These are phyloP conservation scores for Apodemia hepburni DNA, from an alignment of 2,888 invertebrate genomes.

Conservation along the genomic window DNA sequence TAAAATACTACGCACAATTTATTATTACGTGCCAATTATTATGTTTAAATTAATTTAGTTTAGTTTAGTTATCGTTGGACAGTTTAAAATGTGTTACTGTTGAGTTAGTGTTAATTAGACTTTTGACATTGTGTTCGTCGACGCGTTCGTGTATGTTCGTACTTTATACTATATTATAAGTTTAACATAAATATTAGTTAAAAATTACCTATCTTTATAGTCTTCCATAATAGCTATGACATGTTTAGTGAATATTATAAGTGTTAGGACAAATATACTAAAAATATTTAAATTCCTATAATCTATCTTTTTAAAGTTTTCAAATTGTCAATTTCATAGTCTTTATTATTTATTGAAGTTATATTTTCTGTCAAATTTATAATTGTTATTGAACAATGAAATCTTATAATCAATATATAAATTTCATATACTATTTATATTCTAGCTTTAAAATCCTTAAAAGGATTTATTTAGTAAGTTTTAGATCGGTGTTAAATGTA, in stretches of 20 bases:
- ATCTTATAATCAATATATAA: conserved; percentile 9
- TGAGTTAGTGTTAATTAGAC: conserved; percentile 31
- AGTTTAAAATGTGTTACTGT: conserved; percentile 23
- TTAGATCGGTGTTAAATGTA: conserved; percentile 26
- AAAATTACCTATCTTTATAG: conserved; percentile 49
- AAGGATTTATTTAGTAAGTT: conserved; percentile 39
- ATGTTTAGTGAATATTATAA: conserved; percentile 36
- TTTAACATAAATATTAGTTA: conserved; percentile 29
- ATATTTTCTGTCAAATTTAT: conserved; percentile 12
- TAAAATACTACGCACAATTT: conserved; percentile 46
- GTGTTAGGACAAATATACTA: conserved; percentile 14
- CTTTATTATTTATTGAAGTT: conserved; percentile 6
- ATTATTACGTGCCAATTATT: conserved; percentile 33
- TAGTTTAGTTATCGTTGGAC: conserved; percentile 21
- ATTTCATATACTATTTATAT: conserved; percentile 14
- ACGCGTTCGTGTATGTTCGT: conserved; percentile 73
- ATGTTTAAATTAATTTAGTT: conserved; percentile 25
- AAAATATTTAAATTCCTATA: conserved; percentile 18
- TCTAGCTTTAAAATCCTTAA: conserved; percentile 33
- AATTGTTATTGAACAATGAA: conserved; percentile 8
- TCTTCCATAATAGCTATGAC: conserved; percentile 56
- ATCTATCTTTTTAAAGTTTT: conserved; percentile 3
- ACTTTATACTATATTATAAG: conserved; percentile 54
- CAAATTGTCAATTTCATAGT: conserved; percentile 18
- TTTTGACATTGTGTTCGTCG: conserved; percentile 54